phyloP scores from a whole-genome alignment of 2,113 vertebrate genomes.

The Tor tambroides region DNA sequence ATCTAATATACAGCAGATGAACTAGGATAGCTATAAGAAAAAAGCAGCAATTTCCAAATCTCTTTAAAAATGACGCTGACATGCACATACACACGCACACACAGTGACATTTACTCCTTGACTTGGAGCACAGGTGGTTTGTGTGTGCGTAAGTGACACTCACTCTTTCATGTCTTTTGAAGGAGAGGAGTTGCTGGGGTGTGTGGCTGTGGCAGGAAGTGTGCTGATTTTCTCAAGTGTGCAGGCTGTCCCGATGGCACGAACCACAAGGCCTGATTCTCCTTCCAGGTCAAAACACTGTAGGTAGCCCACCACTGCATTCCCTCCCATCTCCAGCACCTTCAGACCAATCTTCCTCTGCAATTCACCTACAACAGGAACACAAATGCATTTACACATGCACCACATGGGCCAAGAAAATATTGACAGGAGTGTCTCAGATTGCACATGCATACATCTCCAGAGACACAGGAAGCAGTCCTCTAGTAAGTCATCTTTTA shows the following conservation, averaged over 20 bases:
- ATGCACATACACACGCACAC: neutral
- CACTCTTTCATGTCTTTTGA: slow-evolving; percentile 99
- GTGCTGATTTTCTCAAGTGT: slow-evolving; percentile 93
- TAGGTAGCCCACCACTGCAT: slow-evolving; percentile 96
- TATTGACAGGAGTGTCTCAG: neutral
- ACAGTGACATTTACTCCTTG: neutral
- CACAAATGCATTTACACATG: slow-evolving; percentile 23
- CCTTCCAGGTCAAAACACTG: slow-evolving; percentile 99
- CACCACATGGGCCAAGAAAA: slow-evolving; percentile 1
- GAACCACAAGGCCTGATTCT: slow-evolving; percentile 94
- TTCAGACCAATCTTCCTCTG: slow-evolving; percentile 98
- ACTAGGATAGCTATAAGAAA: neutral
- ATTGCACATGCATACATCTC: neutral
- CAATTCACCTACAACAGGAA: slow-evolving; percentile 83
- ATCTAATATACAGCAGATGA: neutral
- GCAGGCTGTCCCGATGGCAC: slow-evolving; percentile 97
- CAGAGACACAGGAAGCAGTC: neutral
- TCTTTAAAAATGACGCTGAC: neutral
- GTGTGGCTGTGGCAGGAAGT: slow-evolving; percentile 73
- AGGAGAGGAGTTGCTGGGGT: slow-evolving; percentile 91
- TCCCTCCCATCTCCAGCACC: slow-evolving; percentile 98
- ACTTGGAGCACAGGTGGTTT: neutral
- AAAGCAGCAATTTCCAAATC: neutral
- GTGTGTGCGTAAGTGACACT: slow-evolving; percentile 73
- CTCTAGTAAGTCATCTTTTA: neutral